Conservation (phyloP, 2,797 vertebrate species). For the Netta rufina region DNA sequence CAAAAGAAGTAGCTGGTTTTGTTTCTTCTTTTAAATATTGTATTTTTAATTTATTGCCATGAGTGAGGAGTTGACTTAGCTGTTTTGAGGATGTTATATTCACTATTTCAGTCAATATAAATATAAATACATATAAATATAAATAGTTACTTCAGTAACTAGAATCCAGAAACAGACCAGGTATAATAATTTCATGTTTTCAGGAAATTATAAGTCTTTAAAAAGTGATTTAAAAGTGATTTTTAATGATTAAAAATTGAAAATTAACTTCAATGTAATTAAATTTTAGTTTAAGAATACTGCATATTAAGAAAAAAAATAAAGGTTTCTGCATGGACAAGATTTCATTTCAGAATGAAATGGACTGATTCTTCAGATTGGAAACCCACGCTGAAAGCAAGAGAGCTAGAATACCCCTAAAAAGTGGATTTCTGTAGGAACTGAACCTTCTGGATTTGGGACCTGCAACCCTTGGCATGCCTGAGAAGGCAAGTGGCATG, state of each 20-base stretch:
- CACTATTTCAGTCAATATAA: neutral
- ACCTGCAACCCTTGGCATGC: neutral
- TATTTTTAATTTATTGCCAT: neutral
- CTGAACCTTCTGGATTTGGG: neutral
- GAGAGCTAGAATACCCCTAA: neutral
- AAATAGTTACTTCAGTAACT: neutral
- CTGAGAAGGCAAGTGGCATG: accelerated
- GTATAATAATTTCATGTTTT: neutral
- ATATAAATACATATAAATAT: too few relatives aligned
- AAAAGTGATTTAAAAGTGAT: neutral
- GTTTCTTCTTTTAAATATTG: neutral
- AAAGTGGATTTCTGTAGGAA: neutral
- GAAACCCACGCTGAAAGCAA: neutral
- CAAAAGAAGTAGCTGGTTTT: neutral
- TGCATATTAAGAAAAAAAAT: neutral
- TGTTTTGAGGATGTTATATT: neutral
- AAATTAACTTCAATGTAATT: neutral
- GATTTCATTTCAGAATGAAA: neutral
- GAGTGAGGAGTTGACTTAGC: neutral
- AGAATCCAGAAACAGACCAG: neutral
- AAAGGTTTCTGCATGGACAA: neutral
- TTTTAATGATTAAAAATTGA: neutral
- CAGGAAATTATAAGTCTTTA: neutral
- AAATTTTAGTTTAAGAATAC: neutral
- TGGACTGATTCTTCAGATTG: neutral